These are phyloP conservation scores for Malacosoma neustria DNA, from an alignment of 2,888 invertebrate genomes.

Conservation along the genomic window DNA sequence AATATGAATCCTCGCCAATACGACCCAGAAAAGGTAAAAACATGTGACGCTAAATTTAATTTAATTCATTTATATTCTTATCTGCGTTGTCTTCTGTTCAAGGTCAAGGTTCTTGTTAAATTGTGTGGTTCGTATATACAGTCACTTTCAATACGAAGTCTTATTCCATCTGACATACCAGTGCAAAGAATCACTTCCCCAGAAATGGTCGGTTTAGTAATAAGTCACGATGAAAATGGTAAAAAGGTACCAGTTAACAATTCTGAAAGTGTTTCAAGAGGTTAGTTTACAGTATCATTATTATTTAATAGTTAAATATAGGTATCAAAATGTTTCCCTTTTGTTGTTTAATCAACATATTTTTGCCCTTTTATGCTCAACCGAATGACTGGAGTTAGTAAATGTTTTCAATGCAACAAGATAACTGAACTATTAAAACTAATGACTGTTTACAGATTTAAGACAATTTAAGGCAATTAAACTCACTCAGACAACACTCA, in stretches of 20 bases:
- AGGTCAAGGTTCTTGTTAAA: slow-evolving; percentile 55
- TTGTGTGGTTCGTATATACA: slow-evolving; percentile 61
- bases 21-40: slow-evolving; percentile 60
- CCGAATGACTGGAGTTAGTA: no score
- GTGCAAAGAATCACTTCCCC: slow-evolving; percentile 55
- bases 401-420: no score
- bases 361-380: no score
- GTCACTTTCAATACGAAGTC: slow-evolving; percentile 48
- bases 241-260: slow-evolving; percentile 26
- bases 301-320: no score
- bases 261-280: slow-evolving; percentile 38
- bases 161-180: slow-evolving; percentile 57
- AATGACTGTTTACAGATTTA: no score
- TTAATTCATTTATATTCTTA: not conserved
- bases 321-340: no score
- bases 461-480: no score
- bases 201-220: slow-evolving; percentile 57
- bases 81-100: not conserved
- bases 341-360: no score
- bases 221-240: slow-evolving; percentile 38
- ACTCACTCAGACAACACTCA: no score
- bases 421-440: no score
- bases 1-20: slow-evolving; percentile 62
- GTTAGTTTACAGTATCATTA: slow-evolving; percentile 18
- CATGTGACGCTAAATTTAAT: not conserved